A percentile compares a stretch with the other conserved stretches of the same genome.
Conservation (phyloP, 2,888 invertebrate genomes). For the Dinocampus coccinellae region DNA sequence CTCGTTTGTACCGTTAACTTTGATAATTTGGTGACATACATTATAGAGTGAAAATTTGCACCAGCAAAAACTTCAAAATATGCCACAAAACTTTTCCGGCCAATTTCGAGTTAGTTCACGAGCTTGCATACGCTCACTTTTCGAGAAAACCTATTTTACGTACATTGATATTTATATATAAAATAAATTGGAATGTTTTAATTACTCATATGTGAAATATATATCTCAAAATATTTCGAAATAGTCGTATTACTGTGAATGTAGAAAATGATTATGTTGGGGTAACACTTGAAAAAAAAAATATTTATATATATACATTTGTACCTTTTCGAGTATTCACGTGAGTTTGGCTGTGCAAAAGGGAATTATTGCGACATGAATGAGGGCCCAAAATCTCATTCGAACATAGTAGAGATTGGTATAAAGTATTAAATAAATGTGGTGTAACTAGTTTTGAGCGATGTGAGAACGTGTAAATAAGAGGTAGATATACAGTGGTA, state of each 20-base stretch:
- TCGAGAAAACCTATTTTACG: not conserved
- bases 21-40: not conserved
- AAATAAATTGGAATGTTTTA: not conserved
- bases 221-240: too few relatives aligned
- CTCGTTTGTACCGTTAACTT: not conserved
- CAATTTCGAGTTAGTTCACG: not conserved
- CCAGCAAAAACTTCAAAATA: not conserved
- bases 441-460: constrained; percentile 16
- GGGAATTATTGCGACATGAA: too few relatives aligned
- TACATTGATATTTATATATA: not conserved
- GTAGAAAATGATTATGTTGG: too few relatives aligned
- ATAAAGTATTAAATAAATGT: not conserved
- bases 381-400: too few relatives aligned
- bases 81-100: not conserved
- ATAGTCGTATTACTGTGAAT: too few relatives aligned
- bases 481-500: not conserved
- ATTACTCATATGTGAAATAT: too few relatives aligned
- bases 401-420: not conserved
- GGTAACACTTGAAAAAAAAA: too few relatives aligned
- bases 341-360: too few relatives aligned
- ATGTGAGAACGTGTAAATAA: not conserved
- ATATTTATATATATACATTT: too few relatives aligned
- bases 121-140: not conserved
- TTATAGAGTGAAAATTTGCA: not conserved
- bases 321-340: too few relatives aligned